Evolutionary conservation across 2,888 invertebrate genomes (phyloP), one percentile per base, ranked within the genome.

Genomic region (Agrypnus murinus): DNA sequence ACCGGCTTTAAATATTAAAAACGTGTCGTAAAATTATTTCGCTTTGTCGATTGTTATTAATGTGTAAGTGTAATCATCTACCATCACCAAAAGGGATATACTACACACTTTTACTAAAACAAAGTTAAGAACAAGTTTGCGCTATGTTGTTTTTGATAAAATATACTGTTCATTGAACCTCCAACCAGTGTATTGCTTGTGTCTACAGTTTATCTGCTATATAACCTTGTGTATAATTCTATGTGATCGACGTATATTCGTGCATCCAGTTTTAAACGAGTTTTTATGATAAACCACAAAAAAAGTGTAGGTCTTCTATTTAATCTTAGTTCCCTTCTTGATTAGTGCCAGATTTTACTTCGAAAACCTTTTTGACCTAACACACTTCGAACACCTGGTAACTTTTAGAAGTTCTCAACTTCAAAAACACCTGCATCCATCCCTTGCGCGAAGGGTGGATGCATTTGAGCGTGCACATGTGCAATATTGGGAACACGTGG

Each of bases 121-220:
- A 31, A n/a, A 62, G 7, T 25, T 48, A 64, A 64, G 48, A 43
- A 45, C 43, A 45, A 58, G 57, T 59, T 58, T 40, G 66, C n/a
- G n/a, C 36, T 15, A 38, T 31, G 40, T 58, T 59, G 66, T 59
- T 66, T 66, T 64, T 55, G 55, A 64, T 58, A 48, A 69, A 69
- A 70, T n/a, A n/a, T 62, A 65, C 60, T 65, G 70, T 70, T 70
- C 70, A 40, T 65, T 70, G 70, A 70, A 70, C 70, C 38, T 65
- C 25, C 34, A 60, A 40, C 46, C 65, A 65, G 59, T 69, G 67
- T 67, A 60, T n/a, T 60, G 67, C 64, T 65, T 58, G 65, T 65
- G 65, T 65, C 57, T 69, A 64, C 69, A 48, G 59, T 69, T 59
- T 68, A 58, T 67, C 59, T 62, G 60, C 34, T 58, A 57, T n/a